These are phyloP conservation scores for Diachasma alloeum DNA, from an alignment of 1,140 invertebrate genomes.

Conservation along the genomic window DNA sequence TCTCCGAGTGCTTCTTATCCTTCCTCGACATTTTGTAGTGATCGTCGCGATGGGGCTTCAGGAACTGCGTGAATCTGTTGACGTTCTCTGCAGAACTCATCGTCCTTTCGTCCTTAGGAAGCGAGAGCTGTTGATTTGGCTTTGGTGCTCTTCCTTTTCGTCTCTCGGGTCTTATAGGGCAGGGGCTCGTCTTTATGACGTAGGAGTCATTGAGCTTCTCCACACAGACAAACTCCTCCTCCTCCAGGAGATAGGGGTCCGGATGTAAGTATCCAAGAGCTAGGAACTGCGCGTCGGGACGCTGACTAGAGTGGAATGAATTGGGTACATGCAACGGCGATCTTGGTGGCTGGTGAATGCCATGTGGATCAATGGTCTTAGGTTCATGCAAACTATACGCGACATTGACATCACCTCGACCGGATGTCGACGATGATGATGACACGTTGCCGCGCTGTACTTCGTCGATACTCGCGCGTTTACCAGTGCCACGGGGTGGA, in stretches of 20 bases:
- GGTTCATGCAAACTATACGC: constrained; percentile 33
- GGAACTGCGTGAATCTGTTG: constrained; percentile 53
- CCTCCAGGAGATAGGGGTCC: constrained; percentile 26
- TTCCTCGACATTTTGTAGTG: constrained; percentile 56
- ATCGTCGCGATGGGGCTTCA: constrained; percentile 40
- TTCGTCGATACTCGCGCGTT: constrained; percentile 25
- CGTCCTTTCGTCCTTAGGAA: neutral
- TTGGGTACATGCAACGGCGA: constrained; percentile 21
- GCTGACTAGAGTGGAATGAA: neutral
- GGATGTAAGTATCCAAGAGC: neutral
- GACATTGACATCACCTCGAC: constrained; percentile 55
- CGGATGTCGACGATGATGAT: constrained; percentile 43
- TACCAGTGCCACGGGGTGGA: constrained; percentile 72
- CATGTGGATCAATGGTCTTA: neutral
- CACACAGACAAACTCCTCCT: constrained; percentile 58
- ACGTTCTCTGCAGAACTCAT: neutral
- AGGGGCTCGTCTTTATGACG: constrained; percentile 53
- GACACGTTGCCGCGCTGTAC: constrained; percentile 33
- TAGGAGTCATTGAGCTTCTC: constrained; percentile 48
- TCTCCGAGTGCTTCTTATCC: constrained; percentile 60
- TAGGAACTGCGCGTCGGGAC: neutral
- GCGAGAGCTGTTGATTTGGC: neutral
- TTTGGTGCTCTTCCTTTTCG: neutral
- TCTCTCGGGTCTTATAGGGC: constrained; percentile 52
- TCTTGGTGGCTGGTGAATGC: neutral